phyloP scores from a whole-genome alignment of 2,888 invertebrate species.

The Anoncus sp. region DNA sequence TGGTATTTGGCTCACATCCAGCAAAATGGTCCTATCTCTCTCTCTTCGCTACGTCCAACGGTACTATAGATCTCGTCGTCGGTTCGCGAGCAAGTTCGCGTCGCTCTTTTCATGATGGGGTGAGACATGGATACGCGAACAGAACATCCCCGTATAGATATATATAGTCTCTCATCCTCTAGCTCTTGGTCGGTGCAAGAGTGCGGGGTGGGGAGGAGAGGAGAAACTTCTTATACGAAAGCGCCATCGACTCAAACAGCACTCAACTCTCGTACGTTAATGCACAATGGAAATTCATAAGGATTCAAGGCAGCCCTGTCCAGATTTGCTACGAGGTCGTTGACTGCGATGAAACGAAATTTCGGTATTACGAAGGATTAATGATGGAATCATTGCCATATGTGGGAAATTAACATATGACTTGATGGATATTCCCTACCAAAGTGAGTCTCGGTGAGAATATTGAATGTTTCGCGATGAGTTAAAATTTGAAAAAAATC shows the following conservation, averaged over 20 bases:
- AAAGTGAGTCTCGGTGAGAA: too few relatives aligned
- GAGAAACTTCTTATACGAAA: constrained; percentile 62
- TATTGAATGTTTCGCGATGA: too few relatives aligned
- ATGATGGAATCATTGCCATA: constrained; percentile 12
- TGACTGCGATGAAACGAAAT: constrained; percentile 34
- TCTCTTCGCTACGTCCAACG: constrained; percentile 33
- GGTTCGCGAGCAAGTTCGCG: constrained; percentile 36
- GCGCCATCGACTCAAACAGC: constrained; percentile 65
- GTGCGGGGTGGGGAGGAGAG: constrained; percentile 36
- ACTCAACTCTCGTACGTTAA: constrained; percentile 71
- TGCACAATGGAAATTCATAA: constrained; percentile 74
- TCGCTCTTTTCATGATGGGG: background rate
- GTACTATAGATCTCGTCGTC: constrained; percentile 35
- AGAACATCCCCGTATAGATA: background rate
- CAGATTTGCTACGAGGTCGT: constrained; percentile 38
- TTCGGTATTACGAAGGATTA: background rate
- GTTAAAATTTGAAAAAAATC: too few relatives aligned
- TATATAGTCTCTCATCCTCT: constrained; percentile 39
- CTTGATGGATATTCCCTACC: too few relatives aligned
- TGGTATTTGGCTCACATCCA: constrained; percentile 66
- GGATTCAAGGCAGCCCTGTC: constrained; percentile 39
- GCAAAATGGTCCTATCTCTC: constrained; percentile 40
- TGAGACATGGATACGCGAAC: too few relatives aligned
- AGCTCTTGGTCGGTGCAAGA: constrained; percentile 36
- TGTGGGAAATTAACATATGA: background rate